Base-by-base conservation (phyloP, 2,113 vertebrate species). In the Callipepla californica region DNA sequence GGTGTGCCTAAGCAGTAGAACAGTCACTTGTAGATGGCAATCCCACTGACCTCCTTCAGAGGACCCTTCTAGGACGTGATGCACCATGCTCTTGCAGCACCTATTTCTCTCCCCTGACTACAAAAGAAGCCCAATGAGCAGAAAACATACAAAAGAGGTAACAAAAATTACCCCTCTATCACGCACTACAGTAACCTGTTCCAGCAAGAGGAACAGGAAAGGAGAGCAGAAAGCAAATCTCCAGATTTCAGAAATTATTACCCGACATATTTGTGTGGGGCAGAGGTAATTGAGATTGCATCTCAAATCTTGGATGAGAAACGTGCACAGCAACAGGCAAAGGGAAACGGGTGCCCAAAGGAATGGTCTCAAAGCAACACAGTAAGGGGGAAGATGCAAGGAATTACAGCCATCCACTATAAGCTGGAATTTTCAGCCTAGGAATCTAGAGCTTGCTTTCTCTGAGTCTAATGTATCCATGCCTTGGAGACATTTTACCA, bases 401-500 rank as follows among this genome's bases (percentile, higher is more conserved):
- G 87, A 91, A 87, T 74, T 80, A 53, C 82, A 65, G 72, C 67
- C 68, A 90, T 88, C 82, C 61, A 85, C 65, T 58, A 38, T 23
- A 91, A 77, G 18, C 61, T 83, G 59, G 65, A 92, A 94, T 95
- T 92, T 95, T 92, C 91, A 92, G 68, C 79, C 73, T 78, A 83
- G 87, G 91, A 95, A 90, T 68, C 87, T 68, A 90, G 87, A 90
- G 87, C 51, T 95, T 70, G 87, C 65, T 90, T 91, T 88, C 75
- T 91, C 79, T 18, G 65, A 68, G 80, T 42, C 80, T 93, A 88
- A 94, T 94, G 81, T 57, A 93, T 91, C 68, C 85, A 92, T 86
- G 91, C 85, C 94, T 92, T 72, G 82, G 57, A 92, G 95, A 94
- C 53, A 61, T 66, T 96, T 83, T 75, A 85, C 73, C 94, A 94